phyloP scores from a whole-genome alignment of 2,113 vertebrate species.

The Lepisosteus osseus region DNA sequence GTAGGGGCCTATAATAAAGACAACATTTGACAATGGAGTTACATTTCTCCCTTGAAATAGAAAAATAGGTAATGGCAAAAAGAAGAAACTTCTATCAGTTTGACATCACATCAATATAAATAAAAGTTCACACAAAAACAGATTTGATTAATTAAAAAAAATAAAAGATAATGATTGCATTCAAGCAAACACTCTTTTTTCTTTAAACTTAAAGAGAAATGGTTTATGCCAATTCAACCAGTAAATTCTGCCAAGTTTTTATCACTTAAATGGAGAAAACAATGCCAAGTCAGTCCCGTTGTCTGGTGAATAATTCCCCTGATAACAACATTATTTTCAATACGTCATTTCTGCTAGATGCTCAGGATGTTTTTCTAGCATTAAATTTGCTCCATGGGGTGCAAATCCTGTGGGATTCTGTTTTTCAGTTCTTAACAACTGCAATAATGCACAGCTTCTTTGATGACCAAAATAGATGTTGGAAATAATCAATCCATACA shows the following conservation, averaged over 20 bases:
- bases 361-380: conserved; percentile 71
- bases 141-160: too few relatives aligned
- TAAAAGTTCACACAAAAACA: too few relatives aligned
- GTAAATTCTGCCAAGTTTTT: conserved; percentile 64
- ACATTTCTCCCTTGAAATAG: too few relatives aligned
- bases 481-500: conserved; percentile 68
- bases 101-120: too few relatives aligned
- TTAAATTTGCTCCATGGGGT: conserved; percentile 72
- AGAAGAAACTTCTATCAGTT: too few relatives aligned
- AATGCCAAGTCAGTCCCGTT: conserved; percentile 63
- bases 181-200: too few relatives aligned
- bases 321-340: conserved; percentile 72
- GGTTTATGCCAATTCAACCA: conserved; percentile 63
- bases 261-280: conserved; percentile 72
- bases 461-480: conserved; percentile 72
- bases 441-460: conserved; percentile 70
- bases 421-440: conserved; percentile 69
- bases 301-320: conserved; percentile 70
- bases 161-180: too few relatives aligned
- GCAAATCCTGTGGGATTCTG: conserved; percentile 66
- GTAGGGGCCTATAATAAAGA: too few relatives aligned
- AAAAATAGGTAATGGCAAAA: too few relatives aligned
- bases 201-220: background rate
- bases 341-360: conserved; percentile 73
- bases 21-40: too few relatives aligned